These are phyloP conservation scores for Hydrozoanthus tunicans DNA, from an alignment of 64 coral and sea anemone species.

Conservation along the genomic window DNA sequence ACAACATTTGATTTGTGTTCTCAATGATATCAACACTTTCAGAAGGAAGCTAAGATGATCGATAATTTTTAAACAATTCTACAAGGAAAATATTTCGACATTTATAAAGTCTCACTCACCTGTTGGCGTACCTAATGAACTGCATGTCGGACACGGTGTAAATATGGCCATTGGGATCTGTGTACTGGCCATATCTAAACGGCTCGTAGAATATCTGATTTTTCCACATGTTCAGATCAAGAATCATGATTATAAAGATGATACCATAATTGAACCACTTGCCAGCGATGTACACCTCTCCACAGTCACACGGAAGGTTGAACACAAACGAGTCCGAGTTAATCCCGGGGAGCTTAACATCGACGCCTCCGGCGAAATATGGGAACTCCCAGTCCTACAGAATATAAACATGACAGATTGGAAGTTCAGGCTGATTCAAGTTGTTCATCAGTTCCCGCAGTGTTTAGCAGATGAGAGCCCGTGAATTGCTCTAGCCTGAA, in stretches of 20 bases:
- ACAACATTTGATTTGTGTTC: no score
- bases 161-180: constrained; percentile 72
- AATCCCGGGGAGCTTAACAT: constrained; percentile 73
- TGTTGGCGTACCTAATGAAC: constrained; percentile 68
- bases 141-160: constrained; percentile 81
- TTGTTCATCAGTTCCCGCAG: no score
- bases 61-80: no score
- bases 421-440: no score
- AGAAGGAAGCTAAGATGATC: no score
- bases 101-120: background rate
- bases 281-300: constrained; percentile 85
- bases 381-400: constrained; percentile 89
- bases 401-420: background rate
- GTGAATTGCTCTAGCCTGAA: no score
- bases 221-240: constrained; percentile 96
- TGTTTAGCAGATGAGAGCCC: no score
- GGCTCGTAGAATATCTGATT: constrained; percentile 95
- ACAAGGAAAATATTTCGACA: no score
- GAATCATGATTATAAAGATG: constrained; percentile 91
- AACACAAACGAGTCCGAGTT: constrained; percentile 77
- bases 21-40: no score
- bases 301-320: constrained; percentile 56
- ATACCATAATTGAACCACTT: constrained; percentile 96
- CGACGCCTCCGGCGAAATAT: constrained; percentile 74
- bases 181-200: constrained; percentile 77